Evolutionary conservation across 2,797 vertebrate genomes (phyloP), one percentile per base, ranked within the genome.

Genomic region (Lepus oiostolus): DNA sequence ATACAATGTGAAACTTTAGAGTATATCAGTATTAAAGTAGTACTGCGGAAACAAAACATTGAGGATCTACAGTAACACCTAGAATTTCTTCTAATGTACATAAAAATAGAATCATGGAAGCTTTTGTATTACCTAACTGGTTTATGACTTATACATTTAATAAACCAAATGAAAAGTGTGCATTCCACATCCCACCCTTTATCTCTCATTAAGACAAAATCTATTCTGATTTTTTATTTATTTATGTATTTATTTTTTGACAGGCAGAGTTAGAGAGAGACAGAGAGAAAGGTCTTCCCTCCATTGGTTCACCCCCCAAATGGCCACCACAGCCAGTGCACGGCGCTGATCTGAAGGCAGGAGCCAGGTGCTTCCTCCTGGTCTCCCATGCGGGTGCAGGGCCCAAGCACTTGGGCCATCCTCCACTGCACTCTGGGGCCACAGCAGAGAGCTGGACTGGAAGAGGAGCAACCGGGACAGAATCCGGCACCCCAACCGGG

Each of bases 111-210:
- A 93, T 63, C 65, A 62, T 47, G 94, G 1, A 4, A 96, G 75
- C 32, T 96, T 96, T 97, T 86, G 80, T 35, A 68, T 95, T 96
- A 96, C 93, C 89, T 97, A 94, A 84, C 86, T 38, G 47, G 92
- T 97, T 93, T 96, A 79, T 71, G 79, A 97, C 16, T 58, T 58
- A 58, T 58, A 58, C 54, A 58, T 58, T 58, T 58, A 58, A 17
- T 58, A 21, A 58, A 95, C 71, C 90, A 86, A 95, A 97, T 54
- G 70, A 93, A 97, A 97, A 97, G 93, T 22, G 63, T 87, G 67
- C 93, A 67, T 91, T 95, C 13, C 92, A 97, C 93, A 97, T 83
- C 91, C 95, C 94, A 94, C 85, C 96, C 70, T 93, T 97, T 96
- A 83, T 86, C 95, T 96, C 97, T 97, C 92, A 85, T 32, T 62